These are phyloP conservation scores for Serinus canaria DNA, from an alignment of 2,113 vertebrate genomes.

Conservation along the genomic window DNA sequence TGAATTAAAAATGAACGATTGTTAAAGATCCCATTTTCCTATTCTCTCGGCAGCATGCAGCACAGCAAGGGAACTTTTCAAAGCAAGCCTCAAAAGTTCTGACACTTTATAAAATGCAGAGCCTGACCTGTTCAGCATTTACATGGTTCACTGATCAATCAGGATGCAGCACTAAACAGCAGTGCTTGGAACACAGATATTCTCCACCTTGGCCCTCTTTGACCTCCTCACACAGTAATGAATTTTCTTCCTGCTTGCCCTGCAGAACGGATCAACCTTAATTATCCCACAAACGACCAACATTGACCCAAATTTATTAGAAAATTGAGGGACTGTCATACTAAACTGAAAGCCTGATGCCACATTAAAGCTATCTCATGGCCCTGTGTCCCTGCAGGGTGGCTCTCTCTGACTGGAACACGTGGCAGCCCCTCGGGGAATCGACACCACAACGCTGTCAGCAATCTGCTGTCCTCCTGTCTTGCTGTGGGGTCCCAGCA, in stretches of 20 bases:
- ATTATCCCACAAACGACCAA: constrained; percentile 30
- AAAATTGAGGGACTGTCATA: constrained; percentile 27
- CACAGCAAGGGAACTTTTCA: constrained; percentile 41
- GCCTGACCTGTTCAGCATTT: constrained; percentile 37
- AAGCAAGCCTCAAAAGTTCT: constrained; percentile 25
- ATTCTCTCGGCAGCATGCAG: not conserved
- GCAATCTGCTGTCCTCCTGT: not conserved
- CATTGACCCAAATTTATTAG: constrained; percentile 49
- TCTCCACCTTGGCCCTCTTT: constrained; percentile 3
- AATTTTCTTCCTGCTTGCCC: constrained; percentile 29
- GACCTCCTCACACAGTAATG: not conserved
- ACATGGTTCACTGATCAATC: constrained; percentile 44
- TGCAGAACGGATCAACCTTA: constrained; percentile 2
- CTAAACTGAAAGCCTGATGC: not conserved
- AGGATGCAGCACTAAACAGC: constrained; percentile 39
- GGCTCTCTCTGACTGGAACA: accelerated
- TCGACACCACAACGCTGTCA: accelerated
- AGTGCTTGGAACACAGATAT: not conserved
- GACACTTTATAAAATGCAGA: constrained; percentile 27
- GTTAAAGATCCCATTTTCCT: not conserved
- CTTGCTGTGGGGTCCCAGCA: not conserved
- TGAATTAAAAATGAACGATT: constrained; percentile 51
- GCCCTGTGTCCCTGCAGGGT: not conserved
- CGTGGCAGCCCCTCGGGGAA: accelerated
- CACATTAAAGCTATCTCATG: not conserved